Conservation (phyloP, 2,797 vertebrate species). For the Gila robusta region DNA sequence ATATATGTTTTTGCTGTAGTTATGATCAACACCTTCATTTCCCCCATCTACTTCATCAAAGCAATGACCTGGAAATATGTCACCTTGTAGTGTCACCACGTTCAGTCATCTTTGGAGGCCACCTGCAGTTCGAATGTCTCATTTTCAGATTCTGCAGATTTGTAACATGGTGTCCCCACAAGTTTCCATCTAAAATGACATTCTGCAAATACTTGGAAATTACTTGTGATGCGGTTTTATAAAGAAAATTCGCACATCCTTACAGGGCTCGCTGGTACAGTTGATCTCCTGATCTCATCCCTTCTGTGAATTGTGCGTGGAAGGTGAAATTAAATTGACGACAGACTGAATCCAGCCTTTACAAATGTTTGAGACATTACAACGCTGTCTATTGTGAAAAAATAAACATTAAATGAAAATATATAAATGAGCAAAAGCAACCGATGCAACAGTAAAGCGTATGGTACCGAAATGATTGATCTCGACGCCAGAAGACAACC, state of each 20-base stretch:
- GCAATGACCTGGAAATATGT: conserved; percentile 58
- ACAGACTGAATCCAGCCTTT: not conserved
- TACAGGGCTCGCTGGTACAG: not conserved
- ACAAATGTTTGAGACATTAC: not conserved
- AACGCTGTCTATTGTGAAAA: not conserved
- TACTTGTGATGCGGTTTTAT: conserved; percentile 3
- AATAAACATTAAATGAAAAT: not conserved
- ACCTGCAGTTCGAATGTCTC: conserved; percentile 43
- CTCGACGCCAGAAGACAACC: conserved; percentile 47
- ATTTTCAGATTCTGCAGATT: conserved; percentile 49
- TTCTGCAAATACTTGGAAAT: conserved; percentile 27
- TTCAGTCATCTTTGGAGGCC: conserved; percentile 44
- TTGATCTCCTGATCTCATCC: conserved; percentile 30
- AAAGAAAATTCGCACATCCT: conserved; percentile 24
- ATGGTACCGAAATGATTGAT: conserved; percentile 43
- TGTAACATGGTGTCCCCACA: conserved; percentile 29
- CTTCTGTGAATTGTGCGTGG: conserved; percentile 49
- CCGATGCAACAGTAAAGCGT: not conserved
- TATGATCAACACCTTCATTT: conserved; percentile 55
- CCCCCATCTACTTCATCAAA: conserved; percentile 60
- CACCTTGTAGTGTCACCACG: conserved; percentile 46
- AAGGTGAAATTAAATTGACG: conserved; percentile 56
- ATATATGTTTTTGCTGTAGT: conserved; percentile 53
- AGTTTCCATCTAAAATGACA: conserved; percentile 17
- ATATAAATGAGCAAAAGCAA: conserved; percentile 25